Evolutionary conservation across 2,113 vertebrate species (phyloP).

Genomic region (Capra hircus): DNA sequence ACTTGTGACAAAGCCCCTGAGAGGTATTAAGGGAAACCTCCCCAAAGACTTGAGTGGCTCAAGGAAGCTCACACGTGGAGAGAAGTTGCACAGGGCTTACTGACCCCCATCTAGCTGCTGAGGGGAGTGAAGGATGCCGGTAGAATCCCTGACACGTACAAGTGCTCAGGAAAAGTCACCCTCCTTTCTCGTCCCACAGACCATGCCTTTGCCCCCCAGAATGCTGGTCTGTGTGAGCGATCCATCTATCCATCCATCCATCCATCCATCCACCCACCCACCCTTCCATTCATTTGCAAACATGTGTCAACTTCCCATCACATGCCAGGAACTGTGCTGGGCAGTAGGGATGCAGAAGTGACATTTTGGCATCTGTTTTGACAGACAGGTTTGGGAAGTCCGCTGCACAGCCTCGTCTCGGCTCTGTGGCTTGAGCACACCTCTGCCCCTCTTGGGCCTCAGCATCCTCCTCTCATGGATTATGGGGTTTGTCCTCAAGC

Average conservation of each 20-base stretch:
- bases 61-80: not conserved
- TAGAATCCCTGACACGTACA: fast-evolving
- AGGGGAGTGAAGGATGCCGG: too few relatives aligned
- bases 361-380: not conserved
- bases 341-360: not conserved
- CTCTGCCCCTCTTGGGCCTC: not conserved
- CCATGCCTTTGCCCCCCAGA: not conserved
- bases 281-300: not conserved
- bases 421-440: not conserved
- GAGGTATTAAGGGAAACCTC: not conserved
- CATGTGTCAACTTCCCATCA: not conserved
- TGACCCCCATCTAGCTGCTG: not conserved
- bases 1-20: not conserved
- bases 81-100: not conserved
- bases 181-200: not conserved
- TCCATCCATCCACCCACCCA: not conserved
- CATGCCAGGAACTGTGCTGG: not conserved
- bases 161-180: not conserved
- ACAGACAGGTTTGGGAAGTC: not conserved
- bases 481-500: not conserved
- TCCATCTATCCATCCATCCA: not conserved
- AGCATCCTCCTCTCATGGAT: not conserved
- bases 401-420: fast-evolving
- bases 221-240: not conserved
- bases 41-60: not conserved